Conservation (phyloP, 2,797 vertebrate species). For the Sciurus vulgaris region DNA sequence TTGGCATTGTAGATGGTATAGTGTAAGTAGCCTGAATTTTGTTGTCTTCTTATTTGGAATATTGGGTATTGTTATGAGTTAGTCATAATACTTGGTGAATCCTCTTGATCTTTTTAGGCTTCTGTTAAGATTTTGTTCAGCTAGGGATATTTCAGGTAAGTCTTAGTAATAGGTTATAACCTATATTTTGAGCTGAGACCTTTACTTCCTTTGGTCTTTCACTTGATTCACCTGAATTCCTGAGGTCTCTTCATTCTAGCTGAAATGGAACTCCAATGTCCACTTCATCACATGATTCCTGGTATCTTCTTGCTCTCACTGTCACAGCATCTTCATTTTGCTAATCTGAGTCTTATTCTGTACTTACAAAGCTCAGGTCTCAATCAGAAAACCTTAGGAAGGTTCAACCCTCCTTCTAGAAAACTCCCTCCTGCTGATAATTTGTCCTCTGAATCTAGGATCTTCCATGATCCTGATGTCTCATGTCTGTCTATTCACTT, state of each 20-base stretch:
- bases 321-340: neutral
- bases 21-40: neutral
- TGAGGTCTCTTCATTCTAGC: neutral
- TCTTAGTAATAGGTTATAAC: neutral
- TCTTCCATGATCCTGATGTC: neutral
- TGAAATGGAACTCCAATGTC: neutral
- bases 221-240: neutral
- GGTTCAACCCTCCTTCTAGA: neutral
- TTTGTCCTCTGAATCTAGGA: neutral
- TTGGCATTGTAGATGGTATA: neutral
- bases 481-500: neutral
- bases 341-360: neutral
- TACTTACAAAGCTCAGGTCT: neutral
- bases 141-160: neutral
- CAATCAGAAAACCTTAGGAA: neutral
- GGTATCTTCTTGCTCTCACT: neutral
- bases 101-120: neutral
- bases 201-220: neutral
- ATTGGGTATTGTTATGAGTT: neutral
- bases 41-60: neutral
- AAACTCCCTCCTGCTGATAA: neutral
- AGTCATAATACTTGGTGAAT: neutral
- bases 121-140: neutral
- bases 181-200: neutral
- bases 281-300: neutral